Evolutionary conservation across 1,140 invertebrate species (phyloP).

Genomic region (Drosophila neocordata): DNA sequence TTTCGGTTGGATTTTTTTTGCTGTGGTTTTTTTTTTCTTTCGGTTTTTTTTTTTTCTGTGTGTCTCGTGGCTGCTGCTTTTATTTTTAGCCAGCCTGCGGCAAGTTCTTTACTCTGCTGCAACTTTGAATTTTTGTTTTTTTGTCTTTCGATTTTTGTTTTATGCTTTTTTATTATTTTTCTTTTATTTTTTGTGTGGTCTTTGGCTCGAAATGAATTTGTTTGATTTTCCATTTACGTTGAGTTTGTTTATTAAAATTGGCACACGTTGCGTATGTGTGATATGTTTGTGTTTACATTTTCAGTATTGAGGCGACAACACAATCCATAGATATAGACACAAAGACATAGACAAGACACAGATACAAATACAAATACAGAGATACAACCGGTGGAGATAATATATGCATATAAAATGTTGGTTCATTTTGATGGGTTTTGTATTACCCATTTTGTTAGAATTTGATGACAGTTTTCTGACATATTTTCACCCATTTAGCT

Average conservation of each 20-base stretch:
- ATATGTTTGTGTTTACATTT: constrained; percentile 63
- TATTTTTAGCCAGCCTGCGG: constrained; percentile 72
- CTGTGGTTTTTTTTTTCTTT: constrained; percentile 1
- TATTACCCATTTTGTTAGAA: constrained; percentile 68
- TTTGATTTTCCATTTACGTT: constrained; percentile 78
- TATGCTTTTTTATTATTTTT: constrained; percentile 26
- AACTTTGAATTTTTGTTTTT: constrained; percentile 45
- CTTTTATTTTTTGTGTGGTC: constrained; percentile 21
- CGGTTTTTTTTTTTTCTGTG: constrained; percentile 22
- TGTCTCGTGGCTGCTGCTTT: constrained; percentile 60
- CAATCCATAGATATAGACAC: neutral
- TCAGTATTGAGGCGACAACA: constrained; percentile 13
- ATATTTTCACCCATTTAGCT: constrained; percentile 39
- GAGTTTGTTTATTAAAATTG: constrained; percentile 78
- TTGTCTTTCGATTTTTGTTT: constrained; percentile 33
- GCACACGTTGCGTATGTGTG: constrained; percentile 74
- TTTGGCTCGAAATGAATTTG: constrained; percentile 54
- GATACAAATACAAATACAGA: neutral
- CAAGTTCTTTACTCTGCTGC: constrained; percentile 54
- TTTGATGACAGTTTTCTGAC: constrained; percentile 61
- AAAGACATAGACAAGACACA: neutral
- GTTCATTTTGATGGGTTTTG: constrained; percentile 62
- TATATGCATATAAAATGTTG: constrained; percentile 11
- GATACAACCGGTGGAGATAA: constrained; percentile 2
- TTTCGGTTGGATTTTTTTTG: neutral